Base-by-base conservation (phyloP, 2,113 vertebrate genomes). In the Cavia aperea region DNA sequence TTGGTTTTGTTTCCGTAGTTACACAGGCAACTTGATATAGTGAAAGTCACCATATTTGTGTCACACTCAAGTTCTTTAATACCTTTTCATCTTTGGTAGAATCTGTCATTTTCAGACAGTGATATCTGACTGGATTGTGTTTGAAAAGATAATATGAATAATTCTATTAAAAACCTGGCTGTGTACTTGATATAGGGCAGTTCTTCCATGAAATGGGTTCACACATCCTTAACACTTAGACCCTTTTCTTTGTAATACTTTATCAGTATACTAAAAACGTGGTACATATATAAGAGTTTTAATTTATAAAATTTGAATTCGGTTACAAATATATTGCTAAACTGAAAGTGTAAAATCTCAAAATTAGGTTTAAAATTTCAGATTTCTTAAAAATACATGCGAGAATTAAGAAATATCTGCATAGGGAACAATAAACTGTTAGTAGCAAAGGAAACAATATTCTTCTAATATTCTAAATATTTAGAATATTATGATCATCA, bases 341-440 rank as follows among this genome's bases (percentile, higher is more conserved):
- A 95, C 0, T 95, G 83, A 97, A 95, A 92, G 90, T 60, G 23
- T 89, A 90, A 43, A 96, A 94, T 83, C 75, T 94, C 95, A 91
- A 95, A 94, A 58, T 96, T 96, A 96, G 97, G 94, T 97, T 97
- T 96, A 97, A 97, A 94, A 96, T 95, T 93, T 94, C 78, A 97
- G 90, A 95, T 96, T 96, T 96, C 94, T 97, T 97, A 96, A 96
- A 97, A 97, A 81, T 87, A 92, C 89, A 95, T 88, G 81, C 83
- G 89, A 95, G 81, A 91, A 94, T 97, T 97, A 96, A 95, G 95
- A 97, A 96, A 95, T 92, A 85, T 86, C 66, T 81, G 89, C 77
- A 77, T 2, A 93, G 96, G 96, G 97, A 97, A 97, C 65, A 97
- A 96, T 96, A 92, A 96, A 51, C 86, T 95, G 94, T 97, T 96